Base-by-base conservation (phyloP, 1,140 invertebrate species). In the Caenorhabditis latens region DNA sequence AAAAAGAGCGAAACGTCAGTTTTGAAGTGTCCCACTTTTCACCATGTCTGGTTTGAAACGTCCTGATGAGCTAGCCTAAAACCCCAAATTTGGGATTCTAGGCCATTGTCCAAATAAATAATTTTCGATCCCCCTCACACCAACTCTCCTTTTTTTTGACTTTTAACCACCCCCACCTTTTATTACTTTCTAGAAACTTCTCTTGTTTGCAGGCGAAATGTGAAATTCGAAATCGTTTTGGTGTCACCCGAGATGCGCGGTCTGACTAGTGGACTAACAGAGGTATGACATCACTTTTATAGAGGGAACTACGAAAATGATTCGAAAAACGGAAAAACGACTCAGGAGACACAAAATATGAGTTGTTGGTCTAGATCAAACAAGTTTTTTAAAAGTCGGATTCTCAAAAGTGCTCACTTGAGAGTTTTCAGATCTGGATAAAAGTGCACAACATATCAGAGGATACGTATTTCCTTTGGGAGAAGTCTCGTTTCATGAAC, bases 171-270 rank as follows among this genome's bases (percentile, higher is more conserved):
- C 19, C 42, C 42, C 3, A n/a, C 65, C 19, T 43, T 46, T 46
- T 71, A 63, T 32, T 63, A 63, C 61, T 63, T 63, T 58, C 19
- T 32, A 53, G 1, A 53, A 53, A 53, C 50, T 53, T 53, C 4
- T 16, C 4, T 4, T 21, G 11, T 57, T 84, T 84, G 32, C 46
- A 94, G 94, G 83, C 94, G 94, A 89, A 93, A 93, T 86, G 93
- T 94, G 53, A 94, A 93, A 87, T 95, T 95, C 91, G 95, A 95
- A 89, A 93, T 95, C 24, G 91, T 95, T 86, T 92, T 95, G 46
- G 93, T 95, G 57, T 93, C 94, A 24, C 94, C 94, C 32, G 93
- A 95, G 88, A 94, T 94, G 71, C 88, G 94, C n/a, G 94, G 94
- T n/a, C 93, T 93, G 89, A 90, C 92, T 21, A 90, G 89, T 13